These are phyloP conservation scores for Metopolophium dirhodum DNA, from an alignment of 1,140 invertebrate species.

Conservation along the genomic window DNA sequence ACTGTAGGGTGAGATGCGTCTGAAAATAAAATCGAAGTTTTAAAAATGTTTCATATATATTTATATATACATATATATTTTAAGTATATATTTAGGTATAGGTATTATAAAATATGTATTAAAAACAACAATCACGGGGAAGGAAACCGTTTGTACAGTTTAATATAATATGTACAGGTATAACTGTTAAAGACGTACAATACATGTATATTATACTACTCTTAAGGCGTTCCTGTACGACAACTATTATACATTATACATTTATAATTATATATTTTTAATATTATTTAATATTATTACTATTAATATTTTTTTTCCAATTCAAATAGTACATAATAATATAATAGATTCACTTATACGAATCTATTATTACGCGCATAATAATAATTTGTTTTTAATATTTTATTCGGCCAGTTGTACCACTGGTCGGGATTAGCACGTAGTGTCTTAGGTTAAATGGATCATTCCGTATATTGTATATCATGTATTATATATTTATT, in stretches of 20 bases:
- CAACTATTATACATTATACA: not conserved
- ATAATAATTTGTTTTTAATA: not conserved
- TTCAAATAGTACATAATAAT: not conserved
- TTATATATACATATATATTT: no score
- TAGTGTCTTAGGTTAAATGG: no score
- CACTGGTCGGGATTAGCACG: not conserved
- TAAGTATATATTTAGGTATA: no score
- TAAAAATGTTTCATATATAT: not conserved
- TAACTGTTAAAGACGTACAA: no score
- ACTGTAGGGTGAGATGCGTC: not conserved
- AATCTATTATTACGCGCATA: not conserved
- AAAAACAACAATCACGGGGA: not conserved
- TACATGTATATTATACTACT: not conserved
- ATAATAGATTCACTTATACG: no score
- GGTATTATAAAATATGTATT: not conserved
- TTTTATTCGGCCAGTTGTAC: not conserved
- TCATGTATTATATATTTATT: no score
- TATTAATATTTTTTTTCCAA: not conserved
- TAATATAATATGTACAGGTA: not conserved
- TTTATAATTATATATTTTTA: not conserved
- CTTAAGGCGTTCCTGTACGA: not conserved
- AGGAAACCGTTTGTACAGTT: not conserved
- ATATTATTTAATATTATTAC: not conserved
- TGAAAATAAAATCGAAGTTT: not conserved
- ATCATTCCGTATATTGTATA: no score